These are phyloP conservation scores for Spea multiplicata DNA, from an alignment of 2,113 vertebrate genomes.

Conservation along the genomic window DNA sequence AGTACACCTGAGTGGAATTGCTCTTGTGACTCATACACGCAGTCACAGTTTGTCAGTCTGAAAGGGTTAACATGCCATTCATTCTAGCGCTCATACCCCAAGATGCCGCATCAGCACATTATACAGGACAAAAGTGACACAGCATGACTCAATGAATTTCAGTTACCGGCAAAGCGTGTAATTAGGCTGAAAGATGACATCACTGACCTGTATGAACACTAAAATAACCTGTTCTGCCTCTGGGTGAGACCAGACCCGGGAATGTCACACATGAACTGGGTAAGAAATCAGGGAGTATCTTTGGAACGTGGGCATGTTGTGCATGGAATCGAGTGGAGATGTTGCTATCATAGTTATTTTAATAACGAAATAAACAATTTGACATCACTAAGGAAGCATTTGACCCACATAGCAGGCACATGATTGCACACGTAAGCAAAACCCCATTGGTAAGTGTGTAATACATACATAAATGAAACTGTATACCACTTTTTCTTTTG, in stretches of 20 bases:
- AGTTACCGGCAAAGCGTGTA: not conserved
- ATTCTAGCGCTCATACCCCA: not conserved
- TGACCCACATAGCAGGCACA: too few relatives aligned
- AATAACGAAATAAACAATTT: too few relatives aligned
- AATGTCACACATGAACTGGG: not conserved
- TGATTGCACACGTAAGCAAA: too few relatives aligned
- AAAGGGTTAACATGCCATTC: not conserved
- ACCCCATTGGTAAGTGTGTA: too few relatives aligned
- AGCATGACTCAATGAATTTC: not conserved
- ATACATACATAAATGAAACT: too few relatives aligned
- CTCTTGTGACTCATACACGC: too few relatives aligned
- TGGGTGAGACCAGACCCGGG: not conserved
- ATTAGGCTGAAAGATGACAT: not conserved
- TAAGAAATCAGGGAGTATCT: not conserved
- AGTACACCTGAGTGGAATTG: too few relatives aligned
- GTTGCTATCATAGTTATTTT: too few relatives aligned
- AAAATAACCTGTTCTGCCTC: not conserved
- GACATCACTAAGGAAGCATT: too few relatives aligned
- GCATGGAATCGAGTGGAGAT: too few relatives aligned
- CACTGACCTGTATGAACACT: not conserved
- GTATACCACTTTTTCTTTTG: too few relatives aligned
- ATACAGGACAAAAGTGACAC: conserved; percentile 6
- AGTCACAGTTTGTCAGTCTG: not conserved
- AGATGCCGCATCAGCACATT: not conserved
- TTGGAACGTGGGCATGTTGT: not conserved